phyloP scores from a whole-genome alignment of 2,888 invertebrate species.

The Brachypalpus laphriformis region DNA sequence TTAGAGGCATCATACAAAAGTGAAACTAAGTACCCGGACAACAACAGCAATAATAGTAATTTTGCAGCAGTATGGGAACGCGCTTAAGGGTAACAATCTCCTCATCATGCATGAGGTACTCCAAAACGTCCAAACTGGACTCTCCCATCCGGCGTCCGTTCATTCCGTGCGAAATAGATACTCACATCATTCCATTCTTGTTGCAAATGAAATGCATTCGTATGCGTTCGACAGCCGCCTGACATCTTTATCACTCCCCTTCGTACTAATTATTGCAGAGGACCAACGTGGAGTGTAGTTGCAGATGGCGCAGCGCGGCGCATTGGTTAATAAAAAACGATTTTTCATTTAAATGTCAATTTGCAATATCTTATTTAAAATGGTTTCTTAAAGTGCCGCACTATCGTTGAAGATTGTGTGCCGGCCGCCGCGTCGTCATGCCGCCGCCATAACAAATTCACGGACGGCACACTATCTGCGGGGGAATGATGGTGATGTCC shows the following conservation, averaged over 20 bases:
- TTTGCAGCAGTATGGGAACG: conserved; percentile 1
- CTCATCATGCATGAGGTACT: conserved; percentile 1
- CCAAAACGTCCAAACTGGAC: neutral
- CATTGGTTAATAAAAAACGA: conserved; percentile 64
- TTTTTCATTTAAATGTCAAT: conserved; percentile 75
- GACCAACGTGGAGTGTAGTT: conserved; percentile 13
- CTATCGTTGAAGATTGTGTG: conserved; percentile 53
- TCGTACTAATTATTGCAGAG: conserved; percentile 68
- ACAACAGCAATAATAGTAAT: too few species aligned
- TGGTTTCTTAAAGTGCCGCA: conserved; percentile 73
- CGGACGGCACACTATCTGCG: conserved; percentile 6
- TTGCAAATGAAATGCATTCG: conserved; percentile 47
- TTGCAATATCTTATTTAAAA: conserved; percentile 75
- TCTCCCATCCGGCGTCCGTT: neutral
- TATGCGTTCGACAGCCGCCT: conserved; percentile 63
- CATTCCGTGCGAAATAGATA: conserved; percentile 59
- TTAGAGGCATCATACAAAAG: conserved; percentile 11
- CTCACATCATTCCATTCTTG: conserved; percentile 35
- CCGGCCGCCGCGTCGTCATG: neutral
- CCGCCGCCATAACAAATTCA: conserved; percentile 12
- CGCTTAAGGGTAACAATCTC: conserved; percentile 29
- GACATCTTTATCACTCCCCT: conserved; percentile 72
- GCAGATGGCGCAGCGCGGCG: conserved; percentile 27
- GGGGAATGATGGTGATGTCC: conserved; percentile 4
- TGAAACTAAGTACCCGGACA: conserved; percentile 18